Conservation (phyloP, 2,888 invertebrate genomes). For the Drosophila testacea region DNA sequence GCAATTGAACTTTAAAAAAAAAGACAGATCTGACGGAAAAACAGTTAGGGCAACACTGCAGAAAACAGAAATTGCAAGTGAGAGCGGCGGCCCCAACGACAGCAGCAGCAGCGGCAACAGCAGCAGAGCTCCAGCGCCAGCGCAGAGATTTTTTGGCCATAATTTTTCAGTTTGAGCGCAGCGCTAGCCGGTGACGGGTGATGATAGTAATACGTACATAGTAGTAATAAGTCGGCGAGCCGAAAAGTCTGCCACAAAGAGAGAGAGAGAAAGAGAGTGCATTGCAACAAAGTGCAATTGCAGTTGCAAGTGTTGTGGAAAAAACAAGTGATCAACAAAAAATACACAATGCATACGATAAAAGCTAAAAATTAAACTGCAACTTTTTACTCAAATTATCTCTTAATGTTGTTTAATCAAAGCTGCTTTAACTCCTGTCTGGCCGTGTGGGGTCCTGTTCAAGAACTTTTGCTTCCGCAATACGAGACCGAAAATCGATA, state of each 20-base stretch:
- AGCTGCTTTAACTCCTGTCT: constrained; percentile 43
- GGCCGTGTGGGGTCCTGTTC: constrained; percentile 57
- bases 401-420: constrained; percentile 20
- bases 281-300: constrained; percentile 52
- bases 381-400: constrained; percentile 9
- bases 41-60: too few relatives aligned
- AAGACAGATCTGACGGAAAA: too few relatives aligned
- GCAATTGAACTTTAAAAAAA: too few relatives aligned
- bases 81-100: constrained; percentile 38
- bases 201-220: constrained; percentile 70
- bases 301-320: constrained; percentile 42
- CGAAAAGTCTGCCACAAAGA: constrained; percentile 54
- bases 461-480: constrained; percentile 76
- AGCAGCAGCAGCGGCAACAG: constrained; percentile 22
- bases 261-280: not conserved
- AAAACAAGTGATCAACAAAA: constrained; percentile 30
- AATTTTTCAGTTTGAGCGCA: constrained; percentile 78
- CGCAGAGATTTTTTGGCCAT: constrained; percentile 76
- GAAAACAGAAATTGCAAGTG: constrained; percentile 60
- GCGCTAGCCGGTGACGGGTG: constrained; percentile 80
- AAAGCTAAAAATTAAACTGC: constrained; percentile 11
- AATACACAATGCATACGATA: not conserved
- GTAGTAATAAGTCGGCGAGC: constrained; percentile 73
- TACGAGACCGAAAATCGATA: constrained; percentile 81
- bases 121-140: constrained; percentile 68